Percentiles rank a stretch among this genome's conserved stretches.
phyloP scores from a whole-genome alignment of 1,140 invertebrate species.

The Lutraria rhynchaena region DNA sequence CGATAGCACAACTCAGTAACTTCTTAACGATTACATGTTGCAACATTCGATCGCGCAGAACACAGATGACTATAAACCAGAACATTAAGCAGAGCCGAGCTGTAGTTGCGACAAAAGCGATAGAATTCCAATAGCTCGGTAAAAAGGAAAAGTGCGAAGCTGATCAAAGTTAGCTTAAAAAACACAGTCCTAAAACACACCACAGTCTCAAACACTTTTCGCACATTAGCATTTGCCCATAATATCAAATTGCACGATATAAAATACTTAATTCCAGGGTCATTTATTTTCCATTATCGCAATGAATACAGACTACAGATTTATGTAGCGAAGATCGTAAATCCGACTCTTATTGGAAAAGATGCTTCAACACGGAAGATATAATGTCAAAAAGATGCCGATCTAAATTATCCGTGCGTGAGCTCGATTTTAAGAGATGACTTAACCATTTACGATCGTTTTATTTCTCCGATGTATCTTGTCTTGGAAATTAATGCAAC shows the following conservation, averaged over 20 bases:
- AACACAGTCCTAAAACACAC: conserved; percentile 38
- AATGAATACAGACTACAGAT: conserved; percentile 59
- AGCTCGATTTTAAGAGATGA: conserved; percentile 4
- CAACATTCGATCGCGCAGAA: no score
- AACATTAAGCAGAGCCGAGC: background rate
- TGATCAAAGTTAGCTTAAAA: conserved; percentile 56
- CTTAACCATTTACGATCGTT: background rate
- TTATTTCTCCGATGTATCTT: no score
- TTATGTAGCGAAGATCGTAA: conserved; percentile 42
- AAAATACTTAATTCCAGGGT: conserved; percentile 56
- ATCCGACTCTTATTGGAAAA: conserved; percentile 29
- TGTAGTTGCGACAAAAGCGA: conserved; percentile 19
- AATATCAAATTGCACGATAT: conserved; percentile 60
- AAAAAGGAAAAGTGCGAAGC: conserved; percentile 17
- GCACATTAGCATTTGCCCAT: conserved; percentile 58
- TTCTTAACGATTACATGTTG: no score
- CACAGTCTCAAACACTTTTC: conserved; percentile 52
- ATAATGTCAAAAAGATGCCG: conserved; percentile 36
- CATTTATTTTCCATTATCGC: conserved; percentile 59
- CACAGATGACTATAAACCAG: no score
- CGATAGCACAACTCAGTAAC: no score
- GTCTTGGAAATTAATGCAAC: no score
- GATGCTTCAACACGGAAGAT: conserved; percentile 39
- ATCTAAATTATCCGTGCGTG: conserved; percentile 34
- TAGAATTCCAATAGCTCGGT: conserved; percentile 36